Percentiles rank a stretch among this genome's conserved stretches.
Evolutionary conservation across 2,888 invertebrate genomes (phyloP).

Genomic region (Arctia plantaginis): DNA sequence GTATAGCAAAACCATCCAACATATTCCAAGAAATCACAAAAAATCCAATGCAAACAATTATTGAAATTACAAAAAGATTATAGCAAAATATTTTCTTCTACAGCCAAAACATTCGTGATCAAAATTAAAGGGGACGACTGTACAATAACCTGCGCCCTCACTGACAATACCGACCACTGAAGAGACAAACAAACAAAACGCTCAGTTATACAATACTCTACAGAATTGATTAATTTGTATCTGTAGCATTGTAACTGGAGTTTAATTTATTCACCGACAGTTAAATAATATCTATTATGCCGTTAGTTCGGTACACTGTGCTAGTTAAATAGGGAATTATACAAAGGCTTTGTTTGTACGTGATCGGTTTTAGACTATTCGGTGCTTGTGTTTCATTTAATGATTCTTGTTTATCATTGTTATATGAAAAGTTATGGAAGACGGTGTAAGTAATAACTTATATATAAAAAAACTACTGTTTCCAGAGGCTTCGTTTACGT

Average conservation of each 20-base stretch:
- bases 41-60: background rate
- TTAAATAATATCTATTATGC: constrained; percentile 20
- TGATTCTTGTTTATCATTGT: background rate
- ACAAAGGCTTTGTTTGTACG: constrained; percentile 11
- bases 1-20: no score
- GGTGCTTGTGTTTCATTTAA: constrained; percentile 1
- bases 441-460: background rate
- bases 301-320: constrained; percentile 11
- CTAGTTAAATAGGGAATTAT: background rate
- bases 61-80: background rate
- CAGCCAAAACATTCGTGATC: background rate
- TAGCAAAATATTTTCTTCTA: background rate
- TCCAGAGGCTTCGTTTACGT: background rate
- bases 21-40: background rate
- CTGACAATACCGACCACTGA: background rate
- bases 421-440: background rate
- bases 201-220: constrained; percentile 11
- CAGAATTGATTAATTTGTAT: constrained; percentile 34
- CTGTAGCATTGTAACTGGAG: constrained; percentile 10
- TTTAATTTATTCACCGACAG: constrained; percentile 18
- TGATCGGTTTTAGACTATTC: constrained; percentile 1
- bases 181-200: constrained; percentile 11
- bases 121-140: background rate
- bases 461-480: background rate
- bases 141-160: background rate